phyloP scores from a whole-genome alignment of 2,113 vertebrate genomes.

The Bos javanicus region DNA sequence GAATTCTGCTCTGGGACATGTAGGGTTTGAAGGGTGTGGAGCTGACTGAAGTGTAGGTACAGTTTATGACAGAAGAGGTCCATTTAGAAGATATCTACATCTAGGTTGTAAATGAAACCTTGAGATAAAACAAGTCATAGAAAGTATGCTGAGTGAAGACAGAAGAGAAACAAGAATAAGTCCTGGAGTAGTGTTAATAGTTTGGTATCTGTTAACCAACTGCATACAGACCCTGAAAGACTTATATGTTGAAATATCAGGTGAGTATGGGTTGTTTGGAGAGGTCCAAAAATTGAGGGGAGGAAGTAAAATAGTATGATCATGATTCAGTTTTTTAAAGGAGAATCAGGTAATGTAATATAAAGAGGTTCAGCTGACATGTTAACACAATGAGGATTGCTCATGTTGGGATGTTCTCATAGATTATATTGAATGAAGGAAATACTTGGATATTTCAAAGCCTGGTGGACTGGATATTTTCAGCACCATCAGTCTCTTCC shows the following conservation, averaged over 20 bases:
- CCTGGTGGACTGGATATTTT: conserved; percentile 27
- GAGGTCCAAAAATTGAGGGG: neutral
- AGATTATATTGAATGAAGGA: conserved; percentile 14
- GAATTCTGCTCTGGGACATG: neutral
- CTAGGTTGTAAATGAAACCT: neutral
- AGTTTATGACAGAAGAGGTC: conserved; percentile 9
- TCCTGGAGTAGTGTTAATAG: neutral
- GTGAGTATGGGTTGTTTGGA: neutral
- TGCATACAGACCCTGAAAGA: neutral
- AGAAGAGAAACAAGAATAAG: neutral
- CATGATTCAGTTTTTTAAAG: neutral
- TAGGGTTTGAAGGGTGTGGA: neutral
- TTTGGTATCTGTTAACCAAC: neutral
- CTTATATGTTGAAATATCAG: neutral
- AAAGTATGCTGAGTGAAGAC: neutral
- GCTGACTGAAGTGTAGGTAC: neutral
- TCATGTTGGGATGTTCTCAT: neutral
- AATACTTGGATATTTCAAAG: conserved; percentile 28
- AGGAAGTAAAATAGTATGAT: neutral
- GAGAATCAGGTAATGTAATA: neutral
- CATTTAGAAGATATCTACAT: neutral
- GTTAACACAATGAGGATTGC: conserved; percentile 15
- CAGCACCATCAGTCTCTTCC: neutral
- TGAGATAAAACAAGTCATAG: neutral
- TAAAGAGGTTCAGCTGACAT: neutral